Percentiles rank a stretch among this genome's conserved stretches.
phyloP scores from a whole-genome alignment of 2,113 vertebrate genomes.

The Myrmecobius fasciatus region DNA sequence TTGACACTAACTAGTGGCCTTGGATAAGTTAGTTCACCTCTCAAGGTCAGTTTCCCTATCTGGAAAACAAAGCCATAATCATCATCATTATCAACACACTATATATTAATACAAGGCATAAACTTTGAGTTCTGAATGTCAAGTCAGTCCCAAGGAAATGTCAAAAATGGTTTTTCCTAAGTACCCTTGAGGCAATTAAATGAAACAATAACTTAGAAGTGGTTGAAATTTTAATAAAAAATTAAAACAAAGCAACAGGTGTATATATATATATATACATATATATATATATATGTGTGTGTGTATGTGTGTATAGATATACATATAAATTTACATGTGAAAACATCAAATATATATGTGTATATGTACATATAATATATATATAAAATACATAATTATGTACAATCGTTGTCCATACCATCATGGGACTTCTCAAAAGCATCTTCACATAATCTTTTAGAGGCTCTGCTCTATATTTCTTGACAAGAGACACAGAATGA shows the following conservation, averaged over 20 bases:
- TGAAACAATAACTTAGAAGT: conserved; percentile 27
- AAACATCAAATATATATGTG: too few relatives aligned
- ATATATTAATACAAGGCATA: neutral
- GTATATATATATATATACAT: too few relatives aligned
- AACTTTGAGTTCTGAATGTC: conserved; percentile 26
- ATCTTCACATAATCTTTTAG: neutral
- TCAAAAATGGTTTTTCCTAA: conserved; percentile 23
- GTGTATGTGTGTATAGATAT: too few relatives aligned
- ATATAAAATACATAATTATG: neutral
- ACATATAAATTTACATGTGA: too few relatives aligned
- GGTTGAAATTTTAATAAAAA: neutral
- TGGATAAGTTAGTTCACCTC: neutral
- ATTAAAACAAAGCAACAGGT: neutral
- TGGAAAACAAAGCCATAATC: neutral
- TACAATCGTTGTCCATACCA: neutral
- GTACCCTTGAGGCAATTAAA: conserved; percentile 15
- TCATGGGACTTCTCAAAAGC: neutral
- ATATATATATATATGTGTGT: too few relatives aligned
- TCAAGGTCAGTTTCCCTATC: neutral
- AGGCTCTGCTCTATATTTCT: neutral
- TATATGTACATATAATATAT: neutral
- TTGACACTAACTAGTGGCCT: neutral
- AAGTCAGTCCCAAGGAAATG: conserved; percentile 46
- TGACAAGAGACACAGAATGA: neutral
- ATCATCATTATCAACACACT: neutral